Base-by-base conservation (phyloP, 2,797 vertebrate genomes). In the Apogon talboti region DNA sequence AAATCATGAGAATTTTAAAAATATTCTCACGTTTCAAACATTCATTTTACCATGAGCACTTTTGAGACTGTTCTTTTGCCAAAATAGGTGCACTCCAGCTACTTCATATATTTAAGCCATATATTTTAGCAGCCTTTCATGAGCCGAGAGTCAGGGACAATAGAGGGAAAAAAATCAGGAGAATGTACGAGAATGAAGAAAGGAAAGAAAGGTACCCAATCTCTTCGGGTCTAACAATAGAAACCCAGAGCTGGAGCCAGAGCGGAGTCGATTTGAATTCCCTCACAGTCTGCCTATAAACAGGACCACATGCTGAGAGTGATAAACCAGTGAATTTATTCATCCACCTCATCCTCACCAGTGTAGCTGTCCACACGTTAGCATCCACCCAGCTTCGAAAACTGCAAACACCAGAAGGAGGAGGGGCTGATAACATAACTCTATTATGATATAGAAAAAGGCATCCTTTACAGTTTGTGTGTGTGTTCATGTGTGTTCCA, bases 271-370 rank as follows among this genome's bases (percentile, higher is more conserved):
- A 92, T 93, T 92, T 93, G 82, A 92, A 88, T 92, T 91, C 84
- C 86, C 73, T 78, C 87, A 79, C 83, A 90, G 79, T 74, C 90
- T 92, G 87, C 82, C 87, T 88, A 81, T 85, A 86, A 93, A 86
- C 90, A 89, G 74, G 88, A 84, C 85, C 91, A 71, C 87, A 92
- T 94, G 91, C 88, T 90, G 87, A 85, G 91, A 89, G 87, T 81
- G 91, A 94, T 94, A 93, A 94, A 92, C 92, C 87, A 74, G 84
- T 82, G 90, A 81, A 92, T 87, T 85, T 85, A 87, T 88, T 88
- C 87, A 91, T 90, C 89, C 81, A 84, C 89, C 78, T 89, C 90
- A 87, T 92, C 91, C 91, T 88, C 88, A 74, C 82, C 55, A 61
- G 69, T 59, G 70, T 81, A 89, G 85, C 88, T 47, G 60, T 81